phyloP scores from a whole-genome alignment of 2,113 vertebrate genomes.

The Anser brachyrhynchus region DNA sequence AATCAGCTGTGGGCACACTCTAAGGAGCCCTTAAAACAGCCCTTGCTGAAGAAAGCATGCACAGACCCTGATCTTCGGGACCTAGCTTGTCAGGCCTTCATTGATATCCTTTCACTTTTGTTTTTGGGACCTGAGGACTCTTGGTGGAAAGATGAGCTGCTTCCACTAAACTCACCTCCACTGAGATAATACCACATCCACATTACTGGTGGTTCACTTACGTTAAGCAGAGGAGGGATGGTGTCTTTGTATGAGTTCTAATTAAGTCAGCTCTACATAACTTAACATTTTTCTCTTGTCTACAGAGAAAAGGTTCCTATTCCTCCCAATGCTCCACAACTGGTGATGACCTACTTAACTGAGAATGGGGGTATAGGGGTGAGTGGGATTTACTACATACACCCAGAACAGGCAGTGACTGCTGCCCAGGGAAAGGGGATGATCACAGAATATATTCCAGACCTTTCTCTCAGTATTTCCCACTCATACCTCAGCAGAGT shows the following conservation, averaged over 20 bases:
- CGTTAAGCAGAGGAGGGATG: background rate
- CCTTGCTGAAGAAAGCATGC: conserved; percentile 83
- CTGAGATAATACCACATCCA: background rate
- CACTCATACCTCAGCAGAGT: background rate
- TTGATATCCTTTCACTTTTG: conserved; percentile 88
- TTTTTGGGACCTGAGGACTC: background rate
- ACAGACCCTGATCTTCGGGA: conserved; percentile 82
- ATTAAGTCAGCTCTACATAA: background rate
- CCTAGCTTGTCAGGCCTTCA: conserved; percentile 88
- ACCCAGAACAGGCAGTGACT: background rate
- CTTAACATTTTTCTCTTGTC: background rate
- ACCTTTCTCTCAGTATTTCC: background rate
- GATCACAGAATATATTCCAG: background rate
- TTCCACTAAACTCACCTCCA: background rate
- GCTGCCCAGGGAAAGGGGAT: background rate
- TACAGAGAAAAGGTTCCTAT: background rate
- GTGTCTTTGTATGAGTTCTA: background rate
- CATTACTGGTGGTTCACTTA: background rate
- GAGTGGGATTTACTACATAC: background rate
- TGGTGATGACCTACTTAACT: background rate
- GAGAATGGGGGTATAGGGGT: background rate
- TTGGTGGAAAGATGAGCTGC: background rate
- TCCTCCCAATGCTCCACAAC: background rate
- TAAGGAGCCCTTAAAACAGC: conserved; percentile 89
- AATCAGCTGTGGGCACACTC: conserved; percentile 88